Evolutionary conservation across 2,888 invertebrate species (phyloP), one percentile per base, ranked within the genome.

Genomic region (Stenodema calcarata): DNA sequence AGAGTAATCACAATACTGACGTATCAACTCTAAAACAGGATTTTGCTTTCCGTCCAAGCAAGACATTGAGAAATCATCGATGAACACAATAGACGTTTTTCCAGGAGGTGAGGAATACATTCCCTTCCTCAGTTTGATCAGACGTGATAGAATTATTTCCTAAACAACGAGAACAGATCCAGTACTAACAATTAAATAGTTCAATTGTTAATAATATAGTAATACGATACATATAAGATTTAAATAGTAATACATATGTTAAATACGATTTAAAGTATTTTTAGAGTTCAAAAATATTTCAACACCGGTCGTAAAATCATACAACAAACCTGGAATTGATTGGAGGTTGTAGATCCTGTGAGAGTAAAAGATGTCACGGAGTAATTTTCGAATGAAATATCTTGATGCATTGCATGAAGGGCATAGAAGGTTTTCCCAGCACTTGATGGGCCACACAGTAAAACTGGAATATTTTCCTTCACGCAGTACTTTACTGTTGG

Each of bases 21-120:
- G 92, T 4, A 97, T 91, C 50, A 97, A 91, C 92, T 97, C 97
- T 89, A 97, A 94, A 0, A 97, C 95, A 0, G 97, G 96, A 91
- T 96, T 95, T 0, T 96, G 97, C 90, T 96, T 96, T 3, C 92
- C 92, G 92, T 97, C 97, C 90, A 95, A 95, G 41, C 93, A 93
- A 0, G 97, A 97, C 96, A 97, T 96, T 90, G 96, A 97, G 91
- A 97, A 93, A 90, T 97, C 97, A 90, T 97, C 97, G 80, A 97
- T 94, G 91, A 97, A 97, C 89, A 97, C 94, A 42, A 97, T 92
- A 83, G 93, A 93, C 83, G 92, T 92, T 91, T 95, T 95, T 0
- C 95, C 96, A 91, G 93, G 93, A 14, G 95, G 93, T 0, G 97
- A 95, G 0, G 96, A 96, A 90, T 94, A 96, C 88, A 94, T 93